Evolutionary conservation across 2,888 invertebrate genomes (phyloP), one percentile per base, ranked within the genome.

Genomic region (Apamea anceps): DNA sequence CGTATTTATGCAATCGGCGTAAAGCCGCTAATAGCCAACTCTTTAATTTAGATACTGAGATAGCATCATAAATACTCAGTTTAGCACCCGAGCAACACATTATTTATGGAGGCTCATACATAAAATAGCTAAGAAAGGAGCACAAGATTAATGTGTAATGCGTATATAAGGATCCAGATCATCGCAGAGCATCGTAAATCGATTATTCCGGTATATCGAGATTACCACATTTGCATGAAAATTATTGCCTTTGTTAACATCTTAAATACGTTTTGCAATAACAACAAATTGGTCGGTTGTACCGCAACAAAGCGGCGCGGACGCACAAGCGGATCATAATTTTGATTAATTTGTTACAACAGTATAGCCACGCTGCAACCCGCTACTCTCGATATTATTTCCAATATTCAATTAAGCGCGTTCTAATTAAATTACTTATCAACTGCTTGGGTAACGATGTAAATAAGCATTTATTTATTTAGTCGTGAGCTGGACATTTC

Each of bases 381-480:
- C 83, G 81, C 85, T 82, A 75, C 76, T 90, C 92, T 90, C 87
- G 91, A 90, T 93, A 92, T 91, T 91, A 93, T 94, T 93, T 94
- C 91, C 92, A 92, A 94, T 94, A 94, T 95, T 94, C 94, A 95
- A 95, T 95, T 94, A 95, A 94, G 91, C 90, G 89, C 85, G 93
- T 93, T 95, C 93, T 95, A 95, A 96, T 95, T 95, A 94, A 95
- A 95, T 95, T 94, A 95, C 93, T 94, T 95, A 95, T 95, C 94
- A 92, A 89, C 89, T 86, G 89, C 93, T 94, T 93, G 91, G 90
- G 94, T 92, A 95, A 95, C 93, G 92, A 93, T 93, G 93, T 94
- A 93, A 94, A 94, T 94, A 94, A 93, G 92, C 92, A 93, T 93
- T 94, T 95, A 94, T 96, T 95, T 95, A 94, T 95, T 94, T 94